Percentiles rank a stretch among this genome's conserved stretches.
Evolutionary conservation across 2,888 invertebrate species (phyloP).

Genomic region (Altica lythri): DNA sequence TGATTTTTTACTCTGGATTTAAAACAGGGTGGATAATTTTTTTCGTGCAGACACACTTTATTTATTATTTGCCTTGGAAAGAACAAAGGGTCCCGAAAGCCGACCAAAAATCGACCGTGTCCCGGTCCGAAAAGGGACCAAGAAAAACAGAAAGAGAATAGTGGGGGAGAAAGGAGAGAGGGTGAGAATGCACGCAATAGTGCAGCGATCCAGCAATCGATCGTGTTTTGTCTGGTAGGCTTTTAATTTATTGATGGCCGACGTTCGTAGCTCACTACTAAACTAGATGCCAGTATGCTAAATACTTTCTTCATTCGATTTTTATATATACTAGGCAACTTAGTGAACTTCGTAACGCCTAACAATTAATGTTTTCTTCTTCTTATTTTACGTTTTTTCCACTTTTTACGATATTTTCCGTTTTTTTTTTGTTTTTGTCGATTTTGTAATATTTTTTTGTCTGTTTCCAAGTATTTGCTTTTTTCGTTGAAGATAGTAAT

Average conservation of each 20-base stretch:
- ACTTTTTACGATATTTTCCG: neutral
- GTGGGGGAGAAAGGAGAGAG: neutral
- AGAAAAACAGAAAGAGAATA: slow-evolving; percentile 18
- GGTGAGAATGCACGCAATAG: slow-evolving; percentile 27
- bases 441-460: no score
- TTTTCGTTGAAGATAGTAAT: no score
- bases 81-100: slow-evolving; percentile 1
- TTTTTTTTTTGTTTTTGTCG: no score
- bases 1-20: no score
- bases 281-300: neutral
- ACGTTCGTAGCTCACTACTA: slow-evolving; percentile 18
- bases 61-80: slow-evolving; percentile 3
- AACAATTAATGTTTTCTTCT: neutral
- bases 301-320: neutral
- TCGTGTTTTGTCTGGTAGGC: slow-evolving; percentile 29
- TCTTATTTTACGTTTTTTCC: neutral
- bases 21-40: no score
- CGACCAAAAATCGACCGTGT: slow-evolving; percentile 13
- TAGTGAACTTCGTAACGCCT: neutral
- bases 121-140: slow-evolving; percentile 7
- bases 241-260: slow-evolving; percentile 31
- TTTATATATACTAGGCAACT: neutral
- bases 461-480: neutral
- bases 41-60: no score
- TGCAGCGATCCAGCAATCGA: slow-evolving; percentile 26